Conservation (phyloP, 2,888 invertebrate genomes). For the Callyntrura guangdongensis region DNA sequence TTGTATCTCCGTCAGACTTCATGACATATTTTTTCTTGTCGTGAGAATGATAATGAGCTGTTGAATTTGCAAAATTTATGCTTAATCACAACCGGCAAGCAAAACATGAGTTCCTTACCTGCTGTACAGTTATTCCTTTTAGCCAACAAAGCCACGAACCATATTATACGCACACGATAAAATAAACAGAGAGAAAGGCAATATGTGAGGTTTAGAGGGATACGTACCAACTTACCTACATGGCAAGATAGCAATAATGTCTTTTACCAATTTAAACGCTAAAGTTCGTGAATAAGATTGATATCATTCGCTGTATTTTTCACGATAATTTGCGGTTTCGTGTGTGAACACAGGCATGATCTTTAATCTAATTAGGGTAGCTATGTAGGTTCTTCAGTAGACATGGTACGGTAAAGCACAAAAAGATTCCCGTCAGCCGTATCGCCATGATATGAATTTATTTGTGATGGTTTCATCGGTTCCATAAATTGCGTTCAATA, state of each 20-base stretch:
- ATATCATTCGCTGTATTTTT: slow-evolving; percentile 15
- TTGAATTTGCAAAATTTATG: slow-evolving; percentile 68
- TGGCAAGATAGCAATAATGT: background rate
- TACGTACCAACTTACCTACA: background rate
- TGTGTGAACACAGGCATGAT: slow-evolving; percentile 1
- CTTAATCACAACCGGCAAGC: slow-evolving; percentile 41
- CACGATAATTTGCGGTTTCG: background rate
- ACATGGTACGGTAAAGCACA: too few relatives aligned
- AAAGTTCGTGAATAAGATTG: background rate
- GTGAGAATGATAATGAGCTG: slow-evolving; percentile 74
- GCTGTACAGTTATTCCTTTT: background rate
- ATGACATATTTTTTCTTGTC: slow-evolving; percentile 55
- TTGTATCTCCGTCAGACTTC: slow-evolving; percentile 9
- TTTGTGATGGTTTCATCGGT: too few relatives aligned
- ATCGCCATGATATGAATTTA: too few relatives aligned
- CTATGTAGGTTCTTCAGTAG: too few relatives aligned
- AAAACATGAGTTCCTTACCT: too few relatives aligned
- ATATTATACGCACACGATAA: background rate
- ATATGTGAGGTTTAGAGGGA: background rate
- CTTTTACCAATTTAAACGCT: background rate
- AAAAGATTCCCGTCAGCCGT: too few relatives aligned
- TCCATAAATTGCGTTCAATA: too few relatives aligned
- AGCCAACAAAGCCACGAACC: background rate
- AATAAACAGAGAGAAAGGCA: background rate
- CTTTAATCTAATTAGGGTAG: slow-evolving; percentile 47